Base-by-base conservation (phyloP, 2,113 vertebrate species). In the Alexandromys fortis region DNA sequence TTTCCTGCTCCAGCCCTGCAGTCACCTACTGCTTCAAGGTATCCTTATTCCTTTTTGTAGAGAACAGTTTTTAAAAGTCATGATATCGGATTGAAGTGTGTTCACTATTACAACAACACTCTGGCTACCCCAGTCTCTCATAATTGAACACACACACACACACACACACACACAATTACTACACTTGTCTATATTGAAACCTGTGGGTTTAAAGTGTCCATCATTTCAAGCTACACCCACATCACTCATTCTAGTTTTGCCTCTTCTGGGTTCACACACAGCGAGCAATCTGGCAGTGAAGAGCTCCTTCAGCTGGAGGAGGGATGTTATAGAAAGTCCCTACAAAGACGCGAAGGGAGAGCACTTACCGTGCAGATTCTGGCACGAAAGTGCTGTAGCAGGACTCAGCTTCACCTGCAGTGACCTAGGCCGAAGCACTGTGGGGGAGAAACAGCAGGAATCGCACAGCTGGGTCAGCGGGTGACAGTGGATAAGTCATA, bases 201-300 rank as follows among this genome's bases (percentile, higher is more conserved):
- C 85, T 67, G 5, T 47, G 58, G 96, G 19, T 85, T 67, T 52
- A 1, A 82, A 22, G 72, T 58, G 83, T 92, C 49, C 49, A 52
- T 45, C 81, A 11, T 86, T 92, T 78, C 73, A 89, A 10, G 47
- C 49, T 82, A 91, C 63, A n/a, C 33, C 82, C 87, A 21, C 13
- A 63, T 76, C 92, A 94, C 87, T 58, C 81, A 63, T 47, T 67
- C 81, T 68, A 35, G 72, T 45, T 92, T 90, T 90, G 70, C 79
- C 89, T 38, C 83, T 94, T 76, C 11, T 86, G 49, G 61, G 13
- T 11, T 89, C n/a, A 55, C 33, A 2, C 91, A 86, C 67, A 49
- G 89, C 12, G 79, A 90, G 52, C 81, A 61, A 55, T 70, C 90
- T 87, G 81, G 91, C 17, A 3, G 10, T 13, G 58, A 30, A 65